These are phyloP conservation scores for Cistogaster globosa DNA, from an alignment of 2,888 invertebrate species.

Conservation along the genomic window DNA sequence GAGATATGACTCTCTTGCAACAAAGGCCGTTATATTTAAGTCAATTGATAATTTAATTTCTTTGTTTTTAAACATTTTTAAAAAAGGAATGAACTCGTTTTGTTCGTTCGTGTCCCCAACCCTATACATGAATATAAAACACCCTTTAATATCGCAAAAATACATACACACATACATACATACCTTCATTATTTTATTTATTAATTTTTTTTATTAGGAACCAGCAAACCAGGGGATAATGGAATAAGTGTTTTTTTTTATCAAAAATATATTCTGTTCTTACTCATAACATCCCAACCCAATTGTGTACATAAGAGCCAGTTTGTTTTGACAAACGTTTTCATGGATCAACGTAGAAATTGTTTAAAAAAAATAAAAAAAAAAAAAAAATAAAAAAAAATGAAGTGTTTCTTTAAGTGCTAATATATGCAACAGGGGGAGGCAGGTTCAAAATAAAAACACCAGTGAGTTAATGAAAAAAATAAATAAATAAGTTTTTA, in stretches of 20 bases:
- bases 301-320: constrained; percentile 2
- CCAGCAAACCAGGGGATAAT: constrained; percentile 49
- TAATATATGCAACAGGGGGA: constrained; percentile 23
- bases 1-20: too few relatives aligned
- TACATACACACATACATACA: not conserved
- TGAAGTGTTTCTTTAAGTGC: constrained; percentile 51
- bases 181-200: constrained; percentile 26
- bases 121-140: constrained; percentile 6
- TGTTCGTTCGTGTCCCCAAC: constrained; percentile 47
- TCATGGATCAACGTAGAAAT: constrained; percentile 49
- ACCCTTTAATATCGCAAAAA: constrained; percentile 25
- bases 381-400: too few relatives aligned
- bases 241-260: not conserved
- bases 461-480: not conserved
- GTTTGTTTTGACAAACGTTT: constrained; percentile 58
- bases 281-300: constrained; percentile 30
- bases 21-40: too few relatives aligned
- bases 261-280: not conserved
- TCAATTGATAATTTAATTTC: not conserved
- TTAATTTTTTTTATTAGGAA: constrained; percentile 21
- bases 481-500: constrained; percentile 1
- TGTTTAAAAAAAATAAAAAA: constrained; percentile 24
- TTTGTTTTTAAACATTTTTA: not conserved
- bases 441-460: not conserved
- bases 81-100: not conserved